These are phyloP conservation scores for Etheostoma spectabile DNA, from an alignment of 2,113 vertebrate species.

Conservation along the genomic window DNA sequence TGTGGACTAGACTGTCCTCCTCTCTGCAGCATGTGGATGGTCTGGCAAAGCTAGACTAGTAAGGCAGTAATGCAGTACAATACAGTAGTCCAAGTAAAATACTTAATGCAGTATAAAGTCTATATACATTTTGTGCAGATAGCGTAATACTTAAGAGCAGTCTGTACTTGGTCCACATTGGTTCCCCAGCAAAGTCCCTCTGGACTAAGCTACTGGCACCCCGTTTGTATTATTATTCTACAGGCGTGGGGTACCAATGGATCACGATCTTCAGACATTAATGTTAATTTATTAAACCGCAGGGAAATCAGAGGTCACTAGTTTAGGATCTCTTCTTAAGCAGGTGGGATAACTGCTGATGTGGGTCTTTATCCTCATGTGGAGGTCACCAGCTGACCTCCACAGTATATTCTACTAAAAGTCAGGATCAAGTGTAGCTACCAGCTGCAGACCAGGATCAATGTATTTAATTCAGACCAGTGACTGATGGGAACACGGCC, in stretches of 20 bases:
- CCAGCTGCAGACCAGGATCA: conserved; percentile 3
- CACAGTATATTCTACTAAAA: background rate
- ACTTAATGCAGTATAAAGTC: too few relatives aligned
- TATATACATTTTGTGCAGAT: too few relatives aligned
- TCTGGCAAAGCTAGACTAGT: too few relatives aligned
- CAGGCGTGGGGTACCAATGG: background rate
- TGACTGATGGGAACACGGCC: conserved; percentile 38
- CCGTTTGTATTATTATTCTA: too few relatives aligned
- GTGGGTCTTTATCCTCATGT: background rate
- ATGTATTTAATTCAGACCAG: conserved; percentile 31
- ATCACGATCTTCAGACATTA: background rate
- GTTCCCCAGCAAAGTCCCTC: too few relatives aligned
- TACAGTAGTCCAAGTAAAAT: too few relatives aligned
- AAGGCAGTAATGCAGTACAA: too few relatives aligned
- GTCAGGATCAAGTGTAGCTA: background rate
- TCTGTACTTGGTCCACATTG: too few relatives aligned
- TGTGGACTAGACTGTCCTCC: too few relatives aligned
- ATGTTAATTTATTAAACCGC: background rate
- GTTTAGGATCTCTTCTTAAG: background rate
- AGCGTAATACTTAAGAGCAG: too few relatives aligned
- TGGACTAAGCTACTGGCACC: too few relatives aligned
- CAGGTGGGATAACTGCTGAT: background rate
- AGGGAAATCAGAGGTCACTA: conserved; percentile 9
- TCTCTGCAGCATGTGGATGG: too few relatives aligned
- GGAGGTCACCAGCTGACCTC: background rate